A percentile compares a stretch with the other conserved stretches of the same genome.
phyloP scores from a whole-genome alignment of 2,797 vertebrate species.

The Philypnodon macrostomus region DNA sequence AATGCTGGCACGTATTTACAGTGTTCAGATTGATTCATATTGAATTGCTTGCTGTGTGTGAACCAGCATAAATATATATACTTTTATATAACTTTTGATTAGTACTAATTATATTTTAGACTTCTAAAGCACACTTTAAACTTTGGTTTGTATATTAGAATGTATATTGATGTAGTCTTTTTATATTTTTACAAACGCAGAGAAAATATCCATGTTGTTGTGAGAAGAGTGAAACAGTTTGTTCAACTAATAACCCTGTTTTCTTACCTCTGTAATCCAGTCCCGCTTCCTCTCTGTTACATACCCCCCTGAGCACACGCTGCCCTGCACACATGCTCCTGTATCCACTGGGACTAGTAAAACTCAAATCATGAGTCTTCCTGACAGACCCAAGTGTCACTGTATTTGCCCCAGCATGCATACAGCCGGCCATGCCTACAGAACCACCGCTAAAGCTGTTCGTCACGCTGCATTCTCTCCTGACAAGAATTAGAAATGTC shows the following conservation, averaged over 20 bases:
- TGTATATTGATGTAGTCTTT: no score
- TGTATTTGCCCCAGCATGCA: constrained; percentile 26
- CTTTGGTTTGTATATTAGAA: no score
- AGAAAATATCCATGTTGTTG: no score
- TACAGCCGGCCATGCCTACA: constrained; percentile 36
- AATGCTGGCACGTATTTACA: no score
- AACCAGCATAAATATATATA: no score
- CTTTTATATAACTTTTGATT: no score
- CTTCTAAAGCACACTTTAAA: no score
- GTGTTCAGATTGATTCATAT: no score
- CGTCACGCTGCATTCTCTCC: constrained; percentile 61
- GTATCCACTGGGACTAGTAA: constrained; percentile 29
- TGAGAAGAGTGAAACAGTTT: no score
- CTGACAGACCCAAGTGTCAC: constrained; percentile 14
- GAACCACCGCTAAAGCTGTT: constrained; percentile 42
- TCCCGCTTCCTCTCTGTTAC: not conserved
- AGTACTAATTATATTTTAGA: no score
- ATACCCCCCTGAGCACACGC: not conserved
- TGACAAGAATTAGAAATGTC: constrained; percentile 62
- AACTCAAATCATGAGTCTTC: constrained; percentile 12
- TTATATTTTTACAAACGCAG: no score
- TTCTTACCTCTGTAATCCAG: not conserved
- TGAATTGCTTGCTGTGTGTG: no score
- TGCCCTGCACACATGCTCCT: constrained; percentile 9
- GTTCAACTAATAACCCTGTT: not conserved